Conservation (phyloP, 2,797 vertebrate genomes). For the Erpetoichthys calabaricus region DNA sequence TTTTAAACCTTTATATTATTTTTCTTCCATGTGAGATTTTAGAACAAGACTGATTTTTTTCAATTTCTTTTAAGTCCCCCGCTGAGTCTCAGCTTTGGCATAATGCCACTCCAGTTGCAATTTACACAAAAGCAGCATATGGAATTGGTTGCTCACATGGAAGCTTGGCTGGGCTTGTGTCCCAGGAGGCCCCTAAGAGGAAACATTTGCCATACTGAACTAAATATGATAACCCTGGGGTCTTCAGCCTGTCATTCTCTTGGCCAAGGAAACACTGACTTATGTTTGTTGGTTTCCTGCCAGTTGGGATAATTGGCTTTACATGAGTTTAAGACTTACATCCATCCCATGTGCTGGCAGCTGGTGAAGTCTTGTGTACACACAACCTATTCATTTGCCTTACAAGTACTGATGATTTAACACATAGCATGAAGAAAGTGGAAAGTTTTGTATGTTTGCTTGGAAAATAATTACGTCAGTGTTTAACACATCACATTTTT, state of each 20-base stretch:
- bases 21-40: too few relatives aligned
- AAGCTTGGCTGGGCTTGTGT: constrained; percentile 5
- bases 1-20: too few relatives aligned
- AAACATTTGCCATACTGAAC: constrained; percentile 10
- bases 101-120: not conserved
- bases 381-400: too few relatives aligned
- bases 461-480: too few relatives aligned
- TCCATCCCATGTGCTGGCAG: too few relatives aligned
- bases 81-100: not conserved
- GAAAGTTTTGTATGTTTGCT: too few relatives aligned
- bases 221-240: constrained; percentile 8
- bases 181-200: constrained; percentile 4
- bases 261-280: constrained; percentile 6
- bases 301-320: not conserved
- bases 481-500: too few relatives aligned
- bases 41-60: not conserved
- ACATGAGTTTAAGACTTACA: too few relatives aligned
- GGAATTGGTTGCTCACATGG: constrained; percentile 7
- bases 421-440: too few relatives aligned
- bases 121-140: constrained; percentile 5
- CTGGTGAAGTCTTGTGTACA: too few relatives aligned
- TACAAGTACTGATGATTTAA: too few relatives aligned
- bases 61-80: constrained; percentile 6
- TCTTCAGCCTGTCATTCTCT: constrained; percentile 8
- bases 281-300: constrained; percentile 2